Conservation (phyloP, 2,797 vertebrate genomes). For the Vipera ursinii region DNA sequence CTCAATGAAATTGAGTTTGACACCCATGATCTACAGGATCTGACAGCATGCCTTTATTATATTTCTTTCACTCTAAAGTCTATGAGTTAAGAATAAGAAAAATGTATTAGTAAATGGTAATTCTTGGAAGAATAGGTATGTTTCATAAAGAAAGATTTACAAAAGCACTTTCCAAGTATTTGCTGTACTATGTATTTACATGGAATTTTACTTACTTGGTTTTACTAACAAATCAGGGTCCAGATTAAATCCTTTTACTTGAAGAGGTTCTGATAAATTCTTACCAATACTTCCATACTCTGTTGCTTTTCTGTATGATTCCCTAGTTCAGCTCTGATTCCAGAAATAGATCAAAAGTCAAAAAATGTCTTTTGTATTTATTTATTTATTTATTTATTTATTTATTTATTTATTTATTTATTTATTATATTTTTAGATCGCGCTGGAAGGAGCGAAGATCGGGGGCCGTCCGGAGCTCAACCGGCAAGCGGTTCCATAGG, state of each 20-base stretch:
- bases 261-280: neutral
- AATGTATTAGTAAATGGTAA: neutral
- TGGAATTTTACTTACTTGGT: neutral
- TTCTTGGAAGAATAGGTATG: neutral
- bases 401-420: too few species aligned
- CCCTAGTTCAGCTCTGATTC: neutral
- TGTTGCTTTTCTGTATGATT: neutral
- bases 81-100: neutral
- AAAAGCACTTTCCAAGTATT: neutral
- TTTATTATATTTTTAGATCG: too few species aligned
- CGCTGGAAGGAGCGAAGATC: too few species aligned
- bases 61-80: neutral
- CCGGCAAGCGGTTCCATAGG: too few species aligned
- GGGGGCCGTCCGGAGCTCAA: too few species aligned
- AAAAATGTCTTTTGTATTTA: neutral
- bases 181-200: neutral
- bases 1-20: neutral
- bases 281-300: neutral
- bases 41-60: neutral
- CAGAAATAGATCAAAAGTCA: neutral
- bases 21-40: neutral
- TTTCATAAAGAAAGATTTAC: neutral
- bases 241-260: neutral
- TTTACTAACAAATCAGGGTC: neutral
- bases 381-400: too few species aligned